Conservation (phyloP, 2,797 vertebrate species). For the Lacerta viridis region DNA sequence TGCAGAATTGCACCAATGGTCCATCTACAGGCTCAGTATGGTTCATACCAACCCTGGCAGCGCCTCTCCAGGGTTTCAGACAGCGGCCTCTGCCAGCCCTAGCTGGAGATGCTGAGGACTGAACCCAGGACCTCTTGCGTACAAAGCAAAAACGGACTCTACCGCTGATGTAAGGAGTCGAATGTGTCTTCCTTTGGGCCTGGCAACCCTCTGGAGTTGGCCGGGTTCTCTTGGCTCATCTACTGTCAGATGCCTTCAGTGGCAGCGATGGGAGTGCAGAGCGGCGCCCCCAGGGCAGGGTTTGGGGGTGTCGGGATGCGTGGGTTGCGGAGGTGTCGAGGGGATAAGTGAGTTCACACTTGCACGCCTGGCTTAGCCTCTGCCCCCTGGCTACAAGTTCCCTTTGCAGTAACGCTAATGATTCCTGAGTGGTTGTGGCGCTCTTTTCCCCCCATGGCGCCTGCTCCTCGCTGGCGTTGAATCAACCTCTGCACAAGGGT, state of each 20-base stretch:
- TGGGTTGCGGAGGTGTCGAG: constrained; percentile 33
- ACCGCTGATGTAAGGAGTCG: no score
- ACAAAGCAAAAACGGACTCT: no score
- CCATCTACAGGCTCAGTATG: no score
- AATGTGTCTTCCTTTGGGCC: no score
- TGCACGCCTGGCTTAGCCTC: constrained; percentile 33
- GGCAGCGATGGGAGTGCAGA: constrained; percentile 1
- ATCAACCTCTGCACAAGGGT: constrained; percentile 20
- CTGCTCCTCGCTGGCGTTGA: constrained; percentile 15
- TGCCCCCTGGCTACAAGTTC: constrained; percentile 10
- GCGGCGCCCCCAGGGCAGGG: background rate
- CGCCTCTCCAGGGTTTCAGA: no score
- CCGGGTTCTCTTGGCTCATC: background rate
- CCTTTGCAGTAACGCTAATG: constrained; percentile 46
- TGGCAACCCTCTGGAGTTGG: background rate
- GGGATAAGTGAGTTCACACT: constrained; percentile 33
- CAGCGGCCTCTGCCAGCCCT: no score
- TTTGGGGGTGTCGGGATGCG: background rate
- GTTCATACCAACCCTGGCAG: no score
- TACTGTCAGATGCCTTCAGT: constrained; percentile 31
- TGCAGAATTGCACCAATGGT: no score
- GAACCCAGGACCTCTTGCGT: no score
- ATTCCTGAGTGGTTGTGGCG: constrained; percentile 27
- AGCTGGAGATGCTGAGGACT: no score
- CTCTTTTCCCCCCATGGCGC: constrained; percentile 17